Evolutionary conservation across 2,113 vertebrate genomes (phyloP).

Genomic region (Dasyurus viverrinus): DNA sequence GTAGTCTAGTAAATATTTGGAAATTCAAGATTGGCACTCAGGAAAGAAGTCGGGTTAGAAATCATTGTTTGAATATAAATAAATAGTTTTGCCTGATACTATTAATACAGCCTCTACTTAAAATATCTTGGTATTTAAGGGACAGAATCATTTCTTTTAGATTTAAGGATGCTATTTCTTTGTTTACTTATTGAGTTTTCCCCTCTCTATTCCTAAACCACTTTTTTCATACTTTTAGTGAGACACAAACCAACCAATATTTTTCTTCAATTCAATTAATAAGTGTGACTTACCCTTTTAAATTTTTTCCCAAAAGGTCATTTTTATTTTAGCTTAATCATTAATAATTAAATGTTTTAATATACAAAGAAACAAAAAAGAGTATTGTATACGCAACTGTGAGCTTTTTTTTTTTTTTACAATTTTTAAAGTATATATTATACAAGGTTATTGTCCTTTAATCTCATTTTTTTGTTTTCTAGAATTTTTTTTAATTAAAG

Average conservation of each 20-base stretch:
- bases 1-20: background rate
- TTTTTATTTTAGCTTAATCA: background rate
- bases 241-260: background rate
- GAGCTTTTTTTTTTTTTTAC: background rate
- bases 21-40: background rate
- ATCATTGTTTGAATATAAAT: background rate
- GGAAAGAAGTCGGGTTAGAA: background rate
- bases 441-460: background rate
- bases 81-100: background rate
- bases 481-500: background rate
- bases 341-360: background rate
- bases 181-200: background rate
- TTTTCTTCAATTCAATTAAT: conserved; percentile 32
- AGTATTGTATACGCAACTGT: background rate
- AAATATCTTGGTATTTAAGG: background rate
- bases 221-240: conserved; percentile 12
- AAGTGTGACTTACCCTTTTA: background rate
- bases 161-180: conserved; percentile 33
- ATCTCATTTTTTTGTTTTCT: background rate
- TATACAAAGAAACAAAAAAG: background rate
- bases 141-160: background rate
- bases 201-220: conserved; percentile 2
- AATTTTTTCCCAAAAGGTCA: background rate
- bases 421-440: background rate
- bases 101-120: background rate